Evolutionary conservation across 2,888 invertebrate species (phyloP).

Genomic region (Drosophila cognata): DNA sequence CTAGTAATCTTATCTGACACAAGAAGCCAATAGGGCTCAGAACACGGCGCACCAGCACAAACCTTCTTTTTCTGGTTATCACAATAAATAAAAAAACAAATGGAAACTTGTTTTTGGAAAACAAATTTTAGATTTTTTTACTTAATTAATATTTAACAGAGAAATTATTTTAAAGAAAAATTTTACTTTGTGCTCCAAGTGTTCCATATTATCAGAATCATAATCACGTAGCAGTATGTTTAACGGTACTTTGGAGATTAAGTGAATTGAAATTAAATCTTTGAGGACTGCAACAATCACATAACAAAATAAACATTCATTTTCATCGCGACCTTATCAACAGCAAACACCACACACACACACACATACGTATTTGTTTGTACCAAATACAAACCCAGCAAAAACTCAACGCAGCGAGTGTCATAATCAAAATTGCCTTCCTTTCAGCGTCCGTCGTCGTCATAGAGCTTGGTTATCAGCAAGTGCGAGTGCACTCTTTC

Average conservation of each 20-base stretch:
- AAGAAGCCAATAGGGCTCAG: not conserved
- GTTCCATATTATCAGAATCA: not conserved
- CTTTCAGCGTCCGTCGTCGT: conserved; percentile 9
- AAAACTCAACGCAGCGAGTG: conserved; percentile 16
- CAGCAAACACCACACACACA: not conserved
- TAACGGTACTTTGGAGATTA: not conserved
- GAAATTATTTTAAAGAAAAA: not conserved
- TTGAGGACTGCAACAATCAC: conserved; percentile 12
- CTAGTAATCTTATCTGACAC: conserved; percentile 27
- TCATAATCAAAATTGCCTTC: conserved; percentile 18
- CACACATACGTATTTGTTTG: not conserved
- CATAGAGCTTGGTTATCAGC: conserved; percentile 39
- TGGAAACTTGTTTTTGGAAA: too few species aligned
- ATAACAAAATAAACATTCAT: conserved; percentile 10
- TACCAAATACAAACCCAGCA: not conserved
- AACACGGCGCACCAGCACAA: not conserved
- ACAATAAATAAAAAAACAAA: not conserved
- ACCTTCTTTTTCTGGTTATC: not conserved
- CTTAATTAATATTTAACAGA: not conserved
- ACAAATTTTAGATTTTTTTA: too few species aligned
- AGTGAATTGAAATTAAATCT: not conserved
- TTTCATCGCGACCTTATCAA: conserved; percentile 27
- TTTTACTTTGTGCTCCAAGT: not conserved
- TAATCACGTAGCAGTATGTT: not conserved
- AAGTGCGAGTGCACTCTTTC: conserved; percentile 7